Evolutionary conservation across 2,797 vertebrate genomes (phyloP), one percentile per base, ranked within the genome.

Genomic region (Eleutherodactylus coqui): DNA sequence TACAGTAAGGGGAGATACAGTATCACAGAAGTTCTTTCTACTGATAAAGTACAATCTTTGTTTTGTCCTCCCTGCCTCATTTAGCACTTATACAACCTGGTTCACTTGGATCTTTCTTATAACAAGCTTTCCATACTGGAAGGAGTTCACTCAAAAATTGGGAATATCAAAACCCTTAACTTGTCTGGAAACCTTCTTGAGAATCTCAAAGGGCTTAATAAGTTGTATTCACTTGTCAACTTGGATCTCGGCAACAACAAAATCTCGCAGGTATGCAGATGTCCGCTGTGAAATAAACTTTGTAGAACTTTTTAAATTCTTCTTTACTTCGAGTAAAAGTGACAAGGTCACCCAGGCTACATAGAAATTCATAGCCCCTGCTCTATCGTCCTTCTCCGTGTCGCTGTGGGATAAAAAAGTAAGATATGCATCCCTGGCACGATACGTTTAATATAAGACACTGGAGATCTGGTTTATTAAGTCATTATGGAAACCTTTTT

Each of bases 131-230:
- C 86, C 7, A 91, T 93, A 1, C 91, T 99, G 83, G 96, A 98
- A 92, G 95, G 96, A 0, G 95, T 97, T 89, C 97, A 99, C 91
- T 96, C 97, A 10, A 97, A 96, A 79, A 94, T 99, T 86, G 98
- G 98, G 41, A 99, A 99, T 91, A 97, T 99, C 89, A 98, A 98
- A 91, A 99, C 97, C 3, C 92, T 99, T 82, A 98, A 95, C 89
- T 93, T 99, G 91, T 95, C 97, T 0, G 98, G 97, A 1, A 99
- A 99, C 93, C 96, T 96, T 62, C 92, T 99, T 84, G 93, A 97
- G 88, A 95, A 85, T 6, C 94, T 99, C 32, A 93, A 91, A 24
- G 97, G 97, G 64, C 96, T 99, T 89, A 95, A 95, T 84, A 99
- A 98, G 90, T 96, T 99, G 13, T 99, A 99, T 91, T 99, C 97